A percentile compares a stretch with the other conserved stretches of the same genome.
Evolutionary conservation across 2,113 vertebrate genomes (phyloP).

Genomic region (Microtus oregoni): DNA sequence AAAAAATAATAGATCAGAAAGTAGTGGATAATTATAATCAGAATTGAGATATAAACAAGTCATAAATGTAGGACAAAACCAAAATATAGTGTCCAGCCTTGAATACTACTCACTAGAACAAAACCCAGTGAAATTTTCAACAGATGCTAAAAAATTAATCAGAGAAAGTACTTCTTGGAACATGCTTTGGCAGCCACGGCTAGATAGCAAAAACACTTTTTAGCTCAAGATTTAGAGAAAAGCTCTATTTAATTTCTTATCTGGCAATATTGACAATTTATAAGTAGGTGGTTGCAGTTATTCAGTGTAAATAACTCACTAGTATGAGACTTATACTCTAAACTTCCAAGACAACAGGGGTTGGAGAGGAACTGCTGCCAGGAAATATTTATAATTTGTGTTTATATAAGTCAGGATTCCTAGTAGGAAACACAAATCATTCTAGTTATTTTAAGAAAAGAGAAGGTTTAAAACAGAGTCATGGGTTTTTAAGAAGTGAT

Average conservation of each 20-base stretch:
- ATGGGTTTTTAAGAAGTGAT: not conserved
- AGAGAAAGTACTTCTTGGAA: constrained; percentile 25
- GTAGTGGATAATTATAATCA: constrained; percentile 18
- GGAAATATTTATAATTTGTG: constrained; percentile 64
- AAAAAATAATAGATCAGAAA: constrained; percentile 31
- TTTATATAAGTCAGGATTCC: constrained; percentile 66
- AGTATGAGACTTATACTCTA: constrained; percentile 69
- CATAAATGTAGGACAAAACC: constrained; percentile 47
- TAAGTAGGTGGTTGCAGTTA: constrained; percentile 61
- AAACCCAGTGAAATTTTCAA: constrained; percentile 30
- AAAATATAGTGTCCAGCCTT: constrained; percentile 32
- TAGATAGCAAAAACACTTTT: constrained; percentile 52
- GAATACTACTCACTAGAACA: constrained; percentile 8
- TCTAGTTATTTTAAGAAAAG: constrained; percentile 64
- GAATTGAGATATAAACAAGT: constrained; percentile 3
- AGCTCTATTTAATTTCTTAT: constrained; percentile 64
- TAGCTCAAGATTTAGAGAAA: constrained; percentile 73
- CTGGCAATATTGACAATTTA: constrained; percentile 68
- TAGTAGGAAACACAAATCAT: constrained; percentile 72
- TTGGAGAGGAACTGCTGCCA: constrained; percentile 18
- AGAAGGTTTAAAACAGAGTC: constrained; percentile 45
- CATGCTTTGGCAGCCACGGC: constrained; percentile 9
- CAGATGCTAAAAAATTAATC: not conserved
- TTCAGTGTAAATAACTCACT: constrained; percentile 70
- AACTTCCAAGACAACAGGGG: constrained; percentile 47